These are phyloP conservation scores for Sylvilagus bachmani DNA, from an alignment of 2,113 vertebrate genomes.

Conservation along the genomic window DNA sequence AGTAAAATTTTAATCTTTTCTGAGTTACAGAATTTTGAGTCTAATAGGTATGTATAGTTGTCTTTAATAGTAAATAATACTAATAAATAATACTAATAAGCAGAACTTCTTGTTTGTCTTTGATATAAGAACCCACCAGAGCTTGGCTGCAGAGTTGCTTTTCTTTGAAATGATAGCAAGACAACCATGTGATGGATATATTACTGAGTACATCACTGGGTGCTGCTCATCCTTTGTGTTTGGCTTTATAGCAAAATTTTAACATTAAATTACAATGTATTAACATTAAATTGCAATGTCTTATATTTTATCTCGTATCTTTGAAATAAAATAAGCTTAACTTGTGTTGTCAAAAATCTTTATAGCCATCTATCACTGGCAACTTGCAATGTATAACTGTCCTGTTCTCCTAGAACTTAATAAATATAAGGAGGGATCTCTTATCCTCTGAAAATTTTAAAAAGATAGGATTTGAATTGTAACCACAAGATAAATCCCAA, in stretches of 20 bases:
- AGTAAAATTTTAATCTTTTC: neutral
- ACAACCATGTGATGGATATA: neutral
- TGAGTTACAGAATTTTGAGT: neutral
- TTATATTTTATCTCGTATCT: neutral
- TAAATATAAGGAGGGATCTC: neutral
- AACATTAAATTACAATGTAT: slow-evolving; percentile 29
- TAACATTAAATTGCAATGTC: neutral
- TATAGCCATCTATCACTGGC: neutral
- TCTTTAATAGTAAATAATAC: neutral
- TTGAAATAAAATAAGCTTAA: neutral
- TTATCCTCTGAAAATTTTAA: neutral
- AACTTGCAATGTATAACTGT: neutral
- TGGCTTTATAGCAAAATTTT: neutral
- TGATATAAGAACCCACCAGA: neutral
- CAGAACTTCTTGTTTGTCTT: neutral
- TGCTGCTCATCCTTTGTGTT: neutral
- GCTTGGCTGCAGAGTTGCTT: neutral
- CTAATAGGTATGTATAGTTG: neutral
- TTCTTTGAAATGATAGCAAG: neutral
- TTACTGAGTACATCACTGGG: neutral
- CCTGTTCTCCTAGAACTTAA: neutral
- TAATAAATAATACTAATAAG: no score
- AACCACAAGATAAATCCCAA: neutral
- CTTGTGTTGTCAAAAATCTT: neutral
- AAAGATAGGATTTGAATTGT: neutral